Evolutionary conservation across 2,113 vertebrate genomes (phyloP).

Genomic region (Arizona elegans): DNA sequence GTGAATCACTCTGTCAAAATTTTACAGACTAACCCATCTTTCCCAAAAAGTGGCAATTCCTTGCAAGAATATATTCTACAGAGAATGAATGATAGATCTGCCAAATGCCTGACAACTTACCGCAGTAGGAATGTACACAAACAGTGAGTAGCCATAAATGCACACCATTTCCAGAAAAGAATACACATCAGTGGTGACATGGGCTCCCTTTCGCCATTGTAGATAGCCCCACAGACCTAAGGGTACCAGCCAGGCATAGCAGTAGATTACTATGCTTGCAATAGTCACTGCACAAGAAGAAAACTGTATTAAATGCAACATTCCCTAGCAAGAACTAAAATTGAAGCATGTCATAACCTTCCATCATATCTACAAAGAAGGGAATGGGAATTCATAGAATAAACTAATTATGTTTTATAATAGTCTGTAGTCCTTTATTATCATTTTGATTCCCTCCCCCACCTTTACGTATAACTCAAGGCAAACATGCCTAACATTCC

Average conservation of each 20-base stretch:
- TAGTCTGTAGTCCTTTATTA: not conserved
- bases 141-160: constrained; percentile 85
- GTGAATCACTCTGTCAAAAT: not conserved
- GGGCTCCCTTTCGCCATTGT: constrained; percentile 75
- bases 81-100: not conserved
- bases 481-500: not conserved
- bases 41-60: not conserved
- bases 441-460: not conserved
- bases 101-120: constrained; percentile 68
- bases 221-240: constrained; percentile 82
- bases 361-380: not conserved
- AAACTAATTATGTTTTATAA: not conserved
- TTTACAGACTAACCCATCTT: not conserved
- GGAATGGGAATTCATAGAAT: not conserved
- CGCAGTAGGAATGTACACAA: constrained; percentile 82
- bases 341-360: not conserved
- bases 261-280: constrained; percentile 77
- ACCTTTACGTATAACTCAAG: not conserved
- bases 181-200: constrained; percentile 68
- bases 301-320: not conserved
- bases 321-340: not conserved
- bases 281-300: constrained; percentile 69
- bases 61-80: not conserved
- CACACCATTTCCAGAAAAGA: constrained; percentile 86
- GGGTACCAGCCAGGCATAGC: constrained; percentile 84